Conservation (phyloP, 2,888 invertebrate genomes). For the Troglohyphantes excavatus region DNA sequence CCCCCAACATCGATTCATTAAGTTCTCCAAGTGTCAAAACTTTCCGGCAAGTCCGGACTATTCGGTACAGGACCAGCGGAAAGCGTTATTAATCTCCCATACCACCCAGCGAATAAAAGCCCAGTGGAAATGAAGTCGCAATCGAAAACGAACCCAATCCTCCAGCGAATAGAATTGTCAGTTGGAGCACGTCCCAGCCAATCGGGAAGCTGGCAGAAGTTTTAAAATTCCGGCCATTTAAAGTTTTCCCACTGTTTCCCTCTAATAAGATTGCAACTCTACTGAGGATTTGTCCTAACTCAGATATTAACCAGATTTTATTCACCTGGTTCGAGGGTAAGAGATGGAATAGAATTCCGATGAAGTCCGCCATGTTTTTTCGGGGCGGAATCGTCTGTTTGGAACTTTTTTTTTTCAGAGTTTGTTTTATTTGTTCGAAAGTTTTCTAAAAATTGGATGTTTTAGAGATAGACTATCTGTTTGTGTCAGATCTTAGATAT, state of each 20-base stretch:
- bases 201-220: constrained; percentile 42
- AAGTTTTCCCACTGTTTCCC: constrained; percentile 54
- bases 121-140: constrained; percentile 63
- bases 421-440: background rate
- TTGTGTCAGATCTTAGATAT: constrained; percentile 69
- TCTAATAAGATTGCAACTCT: constrained; percentile 72
- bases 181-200: constrained; percentile 66
- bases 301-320: constrained; percentile 79
- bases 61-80: constrained; percentile 34
- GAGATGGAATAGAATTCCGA: constrained; percentile 41
- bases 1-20: constrained; percentile 52
- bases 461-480: constrained; percentile 45
- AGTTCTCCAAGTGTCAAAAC: constrained; percentile 57
- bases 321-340: constrained; percentile 75
- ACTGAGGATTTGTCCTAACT: constrained; percentile 76
- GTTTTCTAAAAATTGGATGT: constrained; percentile 1
- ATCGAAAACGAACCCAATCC: constrained; percentile 45
- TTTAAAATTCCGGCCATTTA: constrained; percentile 78
- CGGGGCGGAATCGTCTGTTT: background rate
- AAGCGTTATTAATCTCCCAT: constrained; percentile 74
- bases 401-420: constrained; percentile 7
- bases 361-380: constrained; percentile 20
- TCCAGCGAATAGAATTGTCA: constrained; percentile 57
- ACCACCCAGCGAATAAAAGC: constrained; percentile 65
- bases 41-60: constrained; percentile 48